A percentile compares a stretch with the other conserved stretches of the same genome.
Evolutionary conservation across 2,113 vertebrate genomes (phyloP).

Genomic region (Ahaetulla prasina): DNA sequence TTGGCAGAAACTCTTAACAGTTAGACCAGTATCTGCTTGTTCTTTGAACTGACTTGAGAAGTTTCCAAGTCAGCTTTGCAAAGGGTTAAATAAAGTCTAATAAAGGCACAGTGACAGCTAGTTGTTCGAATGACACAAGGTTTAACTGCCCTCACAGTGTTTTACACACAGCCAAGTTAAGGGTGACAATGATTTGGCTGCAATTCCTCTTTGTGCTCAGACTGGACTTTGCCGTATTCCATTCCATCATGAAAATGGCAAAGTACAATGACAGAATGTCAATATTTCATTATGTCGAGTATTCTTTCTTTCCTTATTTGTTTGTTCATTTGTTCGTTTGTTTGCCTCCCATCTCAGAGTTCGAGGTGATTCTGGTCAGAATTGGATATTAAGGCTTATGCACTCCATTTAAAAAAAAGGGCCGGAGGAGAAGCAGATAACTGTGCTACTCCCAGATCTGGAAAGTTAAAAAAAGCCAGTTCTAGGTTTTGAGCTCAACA

Average conservation of each 20-base stretch:
- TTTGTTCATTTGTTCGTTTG: background rate
- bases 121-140: background rate
- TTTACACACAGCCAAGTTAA: background rate
- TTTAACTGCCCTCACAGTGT: background rate
- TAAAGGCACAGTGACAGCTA: background rate
- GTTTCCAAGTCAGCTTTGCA: background rate
- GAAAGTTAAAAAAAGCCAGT: background rate
- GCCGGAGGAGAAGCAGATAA: background rate
- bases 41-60: background rate
- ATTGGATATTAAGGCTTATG: background rate
- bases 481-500: background rate
- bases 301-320: background rate
- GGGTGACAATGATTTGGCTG: slow-evolving; percentile 18
- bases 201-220: slow-evolving; percentile 27
- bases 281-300: background rate
- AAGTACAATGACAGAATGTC: background rate
- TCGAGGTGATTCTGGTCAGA: background rate
- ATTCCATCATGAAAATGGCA: slow-evolving; percentile 9
- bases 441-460: fast-evolving
- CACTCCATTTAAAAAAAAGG: background rate
- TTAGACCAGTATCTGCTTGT: background rate
- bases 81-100: background rate
- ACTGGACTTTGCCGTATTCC: slow-evolving; percentile 39
- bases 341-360: background rate
- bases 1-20: background rate